Conservation (phyloP, 2,113 vertebrate species). For the Sardina pilchardus region DNA sequence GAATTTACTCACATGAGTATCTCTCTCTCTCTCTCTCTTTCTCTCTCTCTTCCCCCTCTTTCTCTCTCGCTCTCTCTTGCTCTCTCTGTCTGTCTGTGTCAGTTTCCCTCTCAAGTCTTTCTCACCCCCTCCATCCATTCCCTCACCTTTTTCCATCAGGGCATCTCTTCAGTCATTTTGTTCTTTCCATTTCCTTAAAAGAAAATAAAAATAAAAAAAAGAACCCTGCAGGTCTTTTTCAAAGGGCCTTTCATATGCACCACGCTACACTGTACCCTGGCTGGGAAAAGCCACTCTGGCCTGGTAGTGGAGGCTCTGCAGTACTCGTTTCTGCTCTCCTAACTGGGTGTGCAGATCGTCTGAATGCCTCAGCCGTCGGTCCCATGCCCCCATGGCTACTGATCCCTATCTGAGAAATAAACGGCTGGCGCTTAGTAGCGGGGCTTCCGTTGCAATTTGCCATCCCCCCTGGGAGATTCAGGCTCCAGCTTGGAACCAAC, state of each 20-base stretch:
- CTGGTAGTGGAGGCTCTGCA: neutral
- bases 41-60: neutral
- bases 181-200: neutral
- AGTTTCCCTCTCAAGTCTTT: neutral
- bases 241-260: neutral
- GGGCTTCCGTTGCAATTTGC: conserved; percentile 46
- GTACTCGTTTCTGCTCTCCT: neutral
- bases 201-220: too few species aligned
- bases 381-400: conserved; percentile 31
- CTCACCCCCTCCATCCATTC: neutral
- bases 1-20: neutral
- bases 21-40: neutral
- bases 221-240: neutral
- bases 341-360: conserved; percentile 8
- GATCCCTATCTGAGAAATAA: conserved; percentile 48
- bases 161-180: neutral
- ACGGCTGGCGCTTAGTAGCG: conserved; percentile 38
- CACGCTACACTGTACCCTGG: neutral
- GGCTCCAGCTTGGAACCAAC: conserved; percentile 27
- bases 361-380: neutral
- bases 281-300: neutral
- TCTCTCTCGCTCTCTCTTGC: neutral
- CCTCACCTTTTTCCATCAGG: neutral
- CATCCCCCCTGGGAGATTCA: conserved; percentile 17
- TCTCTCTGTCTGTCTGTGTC: neutral